Conservation (phyloP, 1,140 invertebrate species). For the Gonatopus flavifemur region DNA sequence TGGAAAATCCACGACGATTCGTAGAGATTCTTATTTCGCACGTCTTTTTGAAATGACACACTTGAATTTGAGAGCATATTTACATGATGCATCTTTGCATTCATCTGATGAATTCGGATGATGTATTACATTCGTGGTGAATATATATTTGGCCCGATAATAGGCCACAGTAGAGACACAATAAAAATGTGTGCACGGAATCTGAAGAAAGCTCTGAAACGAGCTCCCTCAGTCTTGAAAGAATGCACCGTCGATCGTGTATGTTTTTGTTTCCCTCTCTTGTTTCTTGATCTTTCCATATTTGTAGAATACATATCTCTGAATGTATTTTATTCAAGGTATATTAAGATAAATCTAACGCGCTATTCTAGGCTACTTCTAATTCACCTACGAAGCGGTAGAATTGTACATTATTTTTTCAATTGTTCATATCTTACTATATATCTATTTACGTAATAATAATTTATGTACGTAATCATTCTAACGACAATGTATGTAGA, state of each 20-base stretch:
- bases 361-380: constrained; percentile 36
- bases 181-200: constrained; percentile 22
- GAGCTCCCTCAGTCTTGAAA: constrained; percentile 17
- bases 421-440: constrained; percentile 15
- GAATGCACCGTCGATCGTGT: constrained; percentile 16
- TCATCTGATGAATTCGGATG: background rate
- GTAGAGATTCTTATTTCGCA: constrained; percentile 2
- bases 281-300: background rate
- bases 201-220: constrained; percentile 14
- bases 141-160: constrained; percentile 13
- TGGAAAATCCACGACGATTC: constrained; percentile 18
- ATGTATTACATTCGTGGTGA: background rate
- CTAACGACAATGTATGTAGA: constrained; percentile 56
- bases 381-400: constrained; percentile 34
- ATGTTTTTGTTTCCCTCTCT: background rate
- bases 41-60: background rate
- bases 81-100: background rate
- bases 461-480: constrained; percentile 25
- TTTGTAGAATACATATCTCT: background rate
- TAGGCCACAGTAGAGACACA: constrained; percentile 35
- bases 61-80: background rate
- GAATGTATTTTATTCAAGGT: background rate
- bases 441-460: constrained; percentile 16
- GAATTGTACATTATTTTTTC: constrained; percentile 19
- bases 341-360: constrained; percentile 7